phyloP scores from a whole-genome alignment of 1,140 invertebrate genomes.

The Mesaphorura yosii region DNA sequence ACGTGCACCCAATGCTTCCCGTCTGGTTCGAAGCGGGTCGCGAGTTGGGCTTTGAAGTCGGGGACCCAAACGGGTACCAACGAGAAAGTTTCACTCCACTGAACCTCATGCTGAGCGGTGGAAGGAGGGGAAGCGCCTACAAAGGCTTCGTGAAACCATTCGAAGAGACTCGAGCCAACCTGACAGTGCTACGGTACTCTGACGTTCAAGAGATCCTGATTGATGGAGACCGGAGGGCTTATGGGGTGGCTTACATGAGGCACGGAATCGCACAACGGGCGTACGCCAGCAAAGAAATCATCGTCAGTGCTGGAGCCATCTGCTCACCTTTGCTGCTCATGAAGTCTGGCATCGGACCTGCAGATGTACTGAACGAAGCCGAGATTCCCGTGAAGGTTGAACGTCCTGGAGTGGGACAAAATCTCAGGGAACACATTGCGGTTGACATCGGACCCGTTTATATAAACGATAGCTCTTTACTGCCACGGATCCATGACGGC shows the following conservation, averaged over 20 bases:
- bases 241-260: neutral
- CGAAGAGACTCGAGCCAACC: neutral
- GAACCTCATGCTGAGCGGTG: neutral
- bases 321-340: constrained; percentile 9
- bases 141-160: neutral
- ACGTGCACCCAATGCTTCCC: neutral
- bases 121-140: too few species aligned
- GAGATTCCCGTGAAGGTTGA: neutral
- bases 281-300: constrained; percentile 13
- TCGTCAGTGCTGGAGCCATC: constrained; percentile 8
- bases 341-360: constrained; percentile 15
- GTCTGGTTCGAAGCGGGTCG: neutral
- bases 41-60: neutral
- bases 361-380: constrained; percentile 1
- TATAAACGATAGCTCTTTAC: neutral
- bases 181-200: neutral
- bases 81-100: neutral
- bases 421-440: neutral
- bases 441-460: neutral
- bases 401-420: neutral
- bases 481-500: constrained; percentile 6
- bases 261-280: neutral
- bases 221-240: neutral
- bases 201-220: neutral
- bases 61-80: neutral